These are phyloP conservation scores for Drosophila ironensis DNA, from an alignment of 1,140 invertebrate genomes.

Conservation along the genomic window DNA sequence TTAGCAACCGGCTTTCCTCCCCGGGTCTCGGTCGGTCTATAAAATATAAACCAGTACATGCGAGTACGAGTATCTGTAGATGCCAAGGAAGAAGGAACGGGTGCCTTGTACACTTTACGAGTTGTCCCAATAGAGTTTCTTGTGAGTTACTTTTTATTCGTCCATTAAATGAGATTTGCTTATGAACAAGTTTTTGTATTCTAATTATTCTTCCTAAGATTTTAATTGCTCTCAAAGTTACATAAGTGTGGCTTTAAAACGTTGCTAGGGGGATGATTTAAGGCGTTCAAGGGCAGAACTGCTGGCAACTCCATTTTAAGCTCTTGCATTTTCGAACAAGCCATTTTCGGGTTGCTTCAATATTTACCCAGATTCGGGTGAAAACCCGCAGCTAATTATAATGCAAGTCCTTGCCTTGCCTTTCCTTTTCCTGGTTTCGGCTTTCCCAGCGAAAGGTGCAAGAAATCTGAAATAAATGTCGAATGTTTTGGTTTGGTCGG, in stretches of 20 bases:
- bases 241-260: not conserved
- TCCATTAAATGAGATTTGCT: not conserved
- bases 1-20: conserved; percentile 13
- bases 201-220: not conserved
- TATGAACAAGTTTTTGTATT: too few species aligned
- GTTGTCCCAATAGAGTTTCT: too few species aligned
- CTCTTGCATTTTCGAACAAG: too few species aligned
- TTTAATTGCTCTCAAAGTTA: not conserved
- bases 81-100: too few species aligned
- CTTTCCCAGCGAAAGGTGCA: not conserved
- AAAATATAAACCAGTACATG: too few species aligned
- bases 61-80: too few species aligned
- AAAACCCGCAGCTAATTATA: not conserved
- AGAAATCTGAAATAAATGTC: conserved; percentile 52
- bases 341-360: too few species aligned
- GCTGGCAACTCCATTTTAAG: too few species aligned
- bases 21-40: not conserved
- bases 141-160: not conserved
- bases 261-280: not conserved
- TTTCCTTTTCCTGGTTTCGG: not conserved
- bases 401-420: not conserved
- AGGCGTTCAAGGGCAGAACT: too few species aligned
- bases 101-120: too few species aligned
- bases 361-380: too few species aligned
- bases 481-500: not conserved